Percentiles rank a stretch among this genome's conserved stretches.
phyloP scores from a whole-genome alignment of 53 echinoderm and acorn worm species.

The Patiria pectinifera region DNA sequence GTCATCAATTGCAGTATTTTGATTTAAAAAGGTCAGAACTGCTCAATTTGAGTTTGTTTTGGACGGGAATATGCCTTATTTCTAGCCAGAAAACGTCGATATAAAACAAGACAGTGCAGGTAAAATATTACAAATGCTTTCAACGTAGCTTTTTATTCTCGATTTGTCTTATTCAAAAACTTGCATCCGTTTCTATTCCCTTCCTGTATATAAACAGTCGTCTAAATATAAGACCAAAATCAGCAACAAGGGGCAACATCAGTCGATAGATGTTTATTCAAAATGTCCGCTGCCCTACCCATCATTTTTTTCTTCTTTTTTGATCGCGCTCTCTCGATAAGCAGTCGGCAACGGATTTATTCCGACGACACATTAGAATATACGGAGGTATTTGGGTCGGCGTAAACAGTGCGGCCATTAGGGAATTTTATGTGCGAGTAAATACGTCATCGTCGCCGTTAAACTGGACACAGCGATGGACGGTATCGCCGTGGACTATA shows the following conservation, averaged over 20 bases:
- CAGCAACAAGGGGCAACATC: background rate
- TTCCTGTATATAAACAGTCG: conserved; percentile 16
- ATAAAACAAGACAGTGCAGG: too few species aligned
- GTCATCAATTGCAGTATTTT: background rate
- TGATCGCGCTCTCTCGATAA: background rate
- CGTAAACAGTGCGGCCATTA: conserved; percentile 44
- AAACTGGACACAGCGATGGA: background rate
- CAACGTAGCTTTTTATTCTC: background rate
- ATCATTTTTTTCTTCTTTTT: background rate
- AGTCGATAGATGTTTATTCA: conserved; percentile 25
- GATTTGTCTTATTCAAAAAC: background rate
- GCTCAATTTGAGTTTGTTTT: background rate
- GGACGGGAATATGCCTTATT: background rate
- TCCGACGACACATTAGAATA: background rate
- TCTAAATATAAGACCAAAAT: background rate
- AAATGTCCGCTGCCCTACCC: conserved; percentile 23
- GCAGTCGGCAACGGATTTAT: background rate
- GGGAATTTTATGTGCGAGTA: background rate
- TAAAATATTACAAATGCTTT: background rate
- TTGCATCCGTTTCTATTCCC: background rate
- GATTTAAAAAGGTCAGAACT: background rate
- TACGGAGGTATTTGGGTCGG: conserved; percentile 33
- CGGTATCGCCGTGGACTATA: background rate
- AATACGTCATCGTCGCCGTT: background rate
- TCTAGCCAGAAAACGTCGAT: background rate